These are phyloP conservation scores for Phyllotreta striolata DNA, from an alignment of 2,888 invertebrate genomes.

Conservation along the genomic window DNA sequence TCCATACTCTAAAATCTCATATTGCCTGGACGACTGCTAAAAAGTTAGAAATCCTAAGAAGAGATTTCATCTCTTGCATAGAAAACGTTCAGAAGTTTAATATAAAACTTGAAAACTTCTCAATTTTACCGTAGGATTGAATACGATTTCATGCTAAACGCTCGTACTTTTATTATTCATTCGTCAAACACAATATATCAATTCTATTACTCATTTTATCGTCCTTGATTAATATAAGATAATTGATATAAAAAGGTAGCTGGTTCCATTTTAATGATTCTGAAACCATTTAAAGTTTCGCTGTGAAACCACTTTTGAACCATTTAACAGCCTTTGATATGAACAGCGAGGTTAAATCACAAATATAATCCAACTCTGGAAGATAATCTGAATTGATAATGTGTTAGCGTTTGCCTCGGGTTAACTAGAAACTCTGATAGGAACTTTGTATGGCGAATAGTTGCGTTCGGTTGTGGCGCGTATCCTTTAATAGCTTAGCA, in stretches of 20 bases:
- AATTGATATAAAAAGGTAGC: too few species aligned
- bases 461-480: constrained; percentile 2
- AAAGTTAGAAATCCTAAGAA: not conserved
- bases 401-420: constrained; percentile 16
- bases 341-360: constrained; percentile 11
- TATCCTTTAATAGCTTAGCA: constrained; percentile 9
- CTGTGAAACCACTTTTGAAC: too few species aligned
- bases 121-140: too few species aligned
- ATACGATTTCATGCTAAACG: too few species aligned
- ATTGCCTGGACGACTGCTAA: not conserved
- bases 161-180: too few species aligned
- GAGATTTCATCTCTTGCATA: constrained; percentile 5
- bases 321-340: constrained; percentile 8
- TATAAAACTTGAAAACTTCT: constrained; percentile 9
- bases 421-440: constrained; percentile 16
- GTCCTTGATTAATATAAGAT: too few species aligned
- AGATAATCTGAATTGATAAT: constrained; percentile 17
- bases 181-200: too few species aligned
- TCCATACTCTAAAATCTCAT: constrained; percentile 11
- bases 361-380: constrained; percentile 9
- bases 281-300: too few species aligned
- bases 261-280: too few species aligned
- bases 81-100: constrained; percentile 4
- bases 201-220: too few species aligned
- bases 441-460: constrained; percentile 8